These are phyloP conservation scores for Monochamus alternatus DNA, from an alignment of 2,888 invertebrate genomes.

Conservation along the genomic window DNA sequence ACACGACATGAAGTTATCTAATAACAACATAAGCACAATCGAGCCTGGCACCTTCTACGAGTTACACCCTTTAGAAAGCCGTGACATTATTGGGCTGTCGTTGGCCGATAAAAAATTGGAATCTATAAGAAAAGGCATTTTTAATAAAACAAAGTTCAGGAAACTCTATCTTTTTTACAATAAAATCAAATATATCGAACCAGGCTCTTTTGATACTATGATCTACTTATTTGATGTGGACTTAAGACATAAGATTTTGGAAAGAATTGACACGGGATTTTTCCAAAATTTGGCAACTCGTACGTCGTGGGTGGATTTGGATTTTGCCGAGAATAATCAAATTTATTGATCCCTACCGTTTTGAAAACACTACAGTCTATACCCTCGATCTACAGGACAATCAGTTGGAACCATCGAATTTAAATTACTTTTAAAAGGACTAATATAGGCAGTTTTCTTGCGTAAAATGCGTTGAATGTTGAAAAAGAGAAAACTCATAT, in stretches of 20 bases:
- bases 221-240: neutral
- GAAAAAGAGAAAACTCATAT: no score
- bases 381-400: neutral
- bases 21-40: neutral
- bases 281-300: slow-evolving; percentile 7
- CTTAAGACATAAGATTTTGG: neutral
- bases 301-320: neutral
- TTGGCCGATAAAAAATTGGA: neutral
- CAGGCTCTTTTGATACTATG: neutral
- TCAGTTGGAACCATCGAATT: neutral
- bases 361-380: slow-evolving; percentile 4
- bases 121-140: neutral
- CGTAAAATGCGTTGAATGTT: no score
- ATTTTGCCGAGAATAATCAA: neutral
- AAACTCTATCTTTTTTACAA: neutral
- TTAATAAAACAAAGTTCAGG: neutral
- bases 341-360: neutral
- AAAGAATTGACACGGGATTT: slow-evolving; percentile 2
- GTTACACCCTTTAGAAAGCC: neutral
- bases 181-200: neutral
- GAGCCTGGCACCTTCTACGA: neutral
- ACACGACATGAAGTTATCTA: neutral
- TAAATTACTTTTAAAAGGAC: neutral
- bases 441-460: neutral
- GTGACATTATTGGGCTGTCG: neutral